Conservation (phyloP, 2,797 vertebrate species). For the Geotrypetes seraphini region DNA sequence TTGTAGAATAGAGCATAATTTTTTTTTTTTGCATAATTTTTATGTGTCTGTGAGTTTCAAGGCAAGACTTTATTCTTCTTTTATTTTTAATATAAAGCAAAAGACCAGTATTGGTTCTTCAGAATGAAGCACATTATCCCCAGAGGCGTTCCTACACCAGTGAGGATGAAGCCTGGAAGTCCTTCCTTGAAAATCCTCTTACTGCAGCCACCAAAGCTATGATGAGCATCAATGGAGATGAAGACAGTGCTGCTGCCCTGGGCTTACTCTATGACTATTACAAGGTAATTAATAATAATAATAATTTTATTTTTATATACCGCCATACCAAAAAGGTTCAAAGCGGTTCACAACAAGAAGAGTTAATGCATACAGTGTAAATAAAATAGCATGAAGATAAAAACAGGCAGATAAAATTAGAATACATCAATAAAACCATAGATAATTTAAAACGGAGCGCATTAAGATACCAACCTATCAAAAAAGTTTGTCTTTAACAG, state of each 20-base stretch:
- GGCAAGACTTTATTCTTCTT: not conserved
- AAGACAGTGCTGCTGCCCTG: slow-evolving; percentile 89
- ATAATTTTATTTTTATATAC: too few relatives aligned
- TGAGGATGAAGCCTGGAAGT: slow-evolving; percentile 96
- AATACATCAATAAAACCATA: too few relatives aligned
- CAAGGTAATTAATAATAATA: slow-evolving; percentile 63
- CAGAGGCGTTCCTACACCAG: slow-evolving; percentile 88
- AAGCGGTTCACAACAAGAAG: too few relatives aligned
- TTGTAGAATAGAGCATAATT: too few relatives aligned
- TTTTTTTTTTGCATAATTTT: not conserved
- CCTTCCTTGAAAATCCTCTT: slow-evolving; percentile 94
- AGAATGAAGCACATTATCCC: slow-evolving; percentile 81
- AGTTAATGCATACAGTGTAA: too few relatives aligned
- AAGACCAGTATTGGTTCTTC: slow-evolving; percentile 89
- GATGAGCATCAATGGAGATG: slow-evolving; percentile 98
- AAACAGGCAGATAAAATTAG: too few relatives aligned
- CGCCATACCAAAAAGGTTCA: too few relatives aligned
- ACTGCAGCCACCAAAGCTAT: slow-evolving; percentile 96
- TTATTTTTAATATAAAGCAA: slow-evolving; percentile 62
- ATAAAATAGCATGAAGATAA: too few relatives aligned
- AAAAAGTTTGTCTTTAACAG: too few relatives aligned
- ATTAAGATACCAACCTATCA: too few relatives aligned
- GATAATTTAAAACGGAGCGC: too few relatives aligned
- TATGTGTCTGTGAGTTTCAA: not conserved
- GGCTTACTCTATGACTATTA: slow-evolving; percentile 94